Evolutionary conservation across 2,113 vertebrate genomes (phyloP), one percentile per base, ranked within the genome.

Genomic region (Entomyzon cyanotis): DNA sequence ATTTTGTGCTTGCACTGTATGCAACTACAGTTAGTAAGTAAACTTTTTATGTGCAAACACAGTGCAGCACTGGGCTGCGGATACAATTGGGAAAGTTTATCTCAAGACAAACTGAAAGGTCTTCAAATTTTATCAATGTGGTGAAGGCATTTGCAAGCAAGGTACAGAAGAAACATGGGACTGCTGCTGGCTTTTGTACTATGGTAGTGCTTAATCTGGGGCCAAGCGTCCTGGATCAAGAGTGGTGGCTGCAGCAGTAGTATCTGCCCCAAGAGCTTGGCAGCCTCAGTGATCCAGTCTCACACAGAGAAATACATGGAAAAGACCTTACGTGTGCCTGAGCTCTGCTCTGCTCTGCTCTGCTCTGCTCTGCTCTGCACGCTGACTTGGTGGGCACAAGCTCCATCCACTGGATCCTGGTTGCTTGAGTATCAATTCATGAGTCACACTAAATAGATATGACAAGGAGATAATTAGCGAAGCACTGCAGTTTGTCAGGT

Each of bases 401-500:
- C 71, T 93, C 63, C 68, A 42, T 65, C 76, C 50, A 0, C 56
- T 83, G 23, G 30, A 65, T 93, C 28, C 33, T 83, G 10, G 1
- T 63, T 77, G 82, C 42, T 89, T 1, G 1, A 74, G 56, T 62
- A 77, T 77, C 90, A 81, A 60, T 20, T 47, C 68, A 24, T 52
- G 80, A 86, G 70, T 96, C 94, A 93, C 42, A 8, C 83, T 95
- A 95, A 95, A 42, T 75, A 90, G 90, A 97, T 92, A 80, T 58
- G 93, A 94, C 95, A 96, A 90, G 83, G 91, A 88, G 85, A 70
- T 86, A 83, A 94, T 95, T 88, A 96, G 64, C 50, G 60, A 94
- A 93, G 95, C 64, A 37, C 90, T 93, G 93, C 93, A 95, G 88
- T 95, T 95, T 86, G 90, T 96, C 94, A 96, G 90, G 87, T 95